Percentiles rank a stretch among this genome's conserved stretches.
phyloP scores from a whole-genome alignment of 2,888 invertebrate species.

The Cryptops parisi region DNA sequence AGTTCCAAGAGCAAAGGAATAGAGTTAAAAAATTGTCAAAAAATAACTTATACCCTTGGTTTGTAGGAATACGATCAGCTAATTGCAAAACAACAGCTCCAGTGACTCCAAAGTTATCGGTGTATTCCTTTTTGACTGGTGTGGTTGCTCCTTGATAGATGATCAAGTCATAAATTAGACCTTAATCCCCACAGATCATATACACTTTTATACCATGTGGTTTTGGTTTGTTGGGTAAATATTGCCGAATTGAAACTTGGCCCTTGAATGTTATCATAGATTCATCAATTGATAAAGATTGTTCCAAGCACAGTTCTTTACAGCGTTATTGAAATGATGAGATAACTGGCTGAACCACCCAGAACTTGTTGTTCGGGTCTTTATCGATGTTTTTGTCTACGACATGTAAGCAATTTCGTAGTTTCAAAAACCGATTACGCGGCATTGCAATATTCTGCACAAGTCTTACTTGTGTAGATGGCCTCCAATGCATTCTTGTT shows the following conservation, averaged over 20 bases:
- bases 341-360: too few species aligned
- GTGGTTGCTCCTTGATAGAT: conserved; percentile 29
- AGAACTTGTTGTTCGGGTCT: too few species aligned
- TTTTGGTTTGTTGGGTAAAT: conserved; percentile 24
- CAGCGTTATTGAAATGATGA: too few species aligned
- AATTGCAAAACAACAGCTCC: conserved; percentile 20
- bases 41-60: conserved; percentile 11
- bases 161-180: conserved; percentile 23
- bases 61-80: conserved; percentile 4
- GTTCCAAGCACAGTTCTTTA: too few species aligned
- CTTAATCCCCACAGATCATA: conserved; percentile 22
- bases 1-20: background rate
- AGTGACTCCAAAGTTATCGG: conserved; percentile 20
- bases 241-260: background rate
- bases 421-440: background rate
- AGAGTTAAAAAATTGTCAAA: conserved; percentile 22
- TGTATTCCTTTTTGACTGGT: conserved; percentile 19
- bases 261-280: background rate
- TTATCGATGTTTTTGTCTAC: too few species aligned
- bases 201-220: conserved; percentile 25
- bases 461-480: too few species aligned
- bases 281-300: too few species aligned
- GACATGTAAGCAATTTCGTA: background rate
- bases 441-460: too few species aligned
- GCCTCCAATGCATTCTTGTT: too few species aligned